These are phyloP conservation scores for Antheraea pernyi DNA, from an alignment of 1,140 invertebrate genomes.

Conservation along the genomic window DNA sequence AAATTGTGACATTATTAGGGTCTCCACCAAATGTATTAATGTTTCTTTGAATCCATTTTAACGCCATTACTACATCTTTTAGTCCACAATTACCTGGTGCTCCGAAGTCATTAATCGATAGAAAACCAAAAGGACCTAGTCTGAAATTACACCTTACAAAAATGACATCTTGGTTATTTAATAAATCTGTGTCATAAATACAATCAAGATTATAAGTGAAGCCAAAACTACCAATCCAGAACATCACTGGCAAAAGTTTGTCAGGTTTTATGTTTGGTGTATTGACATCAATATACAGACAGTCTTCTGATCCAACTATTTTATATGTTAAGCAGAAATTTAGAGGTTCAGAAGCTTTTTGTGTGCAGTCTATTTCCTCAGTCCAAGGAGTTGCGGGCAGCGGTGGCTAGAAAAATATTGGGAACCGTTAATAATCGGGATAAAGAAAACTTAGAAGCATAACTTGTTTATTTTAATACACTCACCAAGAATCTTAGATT, in stretches of 20 bases:
- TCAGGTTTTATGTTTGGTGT: slow-evolving; percentile 48
- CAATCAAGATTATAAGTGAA: slow-evolving; percentile 44
- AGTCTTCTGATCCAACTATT: slow-evolving; percentile 57
- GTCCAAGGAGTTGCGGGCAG: slow-evolving; percentile 43
- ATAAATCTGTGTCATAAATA: slow-evolving; percentile 42
- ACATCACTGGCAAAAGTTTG: slow-evolving; percentile 63
- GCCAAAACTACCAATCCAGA: slow-evolving; percentile 57
- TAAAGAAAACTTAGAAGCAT: too few relatives aligned
- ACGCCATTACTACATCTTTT: slow-evolving; percentile 81
- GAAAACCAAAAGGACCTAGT: slow-evolving; percentile 64
- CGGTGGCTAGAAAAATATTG: slow-evolving; percentile 50
- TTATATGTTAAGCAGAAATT: slow-evolving; percentile 22
- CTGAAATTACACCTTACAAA: slow-evolving; percentile 59
- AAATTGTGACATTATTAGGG: slow-evolving; percentile 81
- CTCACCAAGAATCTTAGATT: slow-evolving; percentile 80
- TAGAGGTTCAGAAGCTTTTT: slow-evolving; percentile 39
- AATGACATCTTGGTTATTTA: slow-evolving; percentile 53
- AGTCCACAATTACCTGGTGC: slow-evolving; percentile 82
- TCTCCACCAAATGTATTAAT: slow-evolving; percentile 81
- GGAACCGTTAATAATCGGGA: too few relatives aligned
- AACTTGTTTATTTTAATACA: background rate
- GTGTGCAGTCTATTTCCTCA: slow-evolving; percentile 49
- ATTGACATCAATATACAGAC: slow-evolving; percentile 57
- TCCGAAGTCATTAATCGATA: slow-evolving; percentile 58
- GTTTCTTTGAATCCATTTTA: slow-evolving; percentile 82